Evolutionary conservation across 2,113 vertebrate genomes (phyloP), one percentile per base, ranked within the genome.

Genomic region (Engraulis encrasicolus): DNA sequence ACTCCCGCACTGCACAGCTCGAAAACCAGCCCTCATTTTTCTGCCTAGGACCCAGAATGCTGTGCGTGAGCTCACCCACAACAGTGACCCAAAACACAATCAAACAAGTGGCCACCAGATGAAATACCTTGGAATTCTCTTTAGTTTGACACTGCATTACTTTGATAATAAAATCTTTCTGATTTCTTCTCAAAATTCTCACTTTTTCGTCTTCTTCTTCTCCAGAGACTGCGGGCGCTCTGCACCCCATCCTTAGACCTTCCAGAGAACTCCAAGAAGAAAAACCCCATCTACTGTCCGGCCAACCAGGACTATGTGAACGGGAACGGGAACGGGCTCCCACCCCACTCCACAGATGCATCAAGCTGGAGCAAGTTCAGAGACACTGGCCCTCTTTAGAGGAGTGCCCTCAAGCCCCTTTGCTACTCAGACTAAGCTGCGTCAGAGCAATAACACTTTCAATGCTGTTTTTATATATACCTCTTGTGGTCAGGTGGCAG

Each of bases 181-280:
- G n/a, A n/a, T n/a, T n/a, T n/a, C n/a, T 45, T 45, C 40, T 45
- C 40, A 45, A 45, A 3, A 9, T 45, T 45, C 40, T 45, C 40
- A 45, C n/a, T n/a, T n/a, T n/a, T n/a, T n/a, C n/a, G 14, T 80
- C 23, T 83, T 27, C 27, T 31, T 74, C 36, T 87, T 81, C 37
- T 17, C 81, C 50, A 96, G 95, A 91, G 95, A 84, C 38, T 96
- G 50, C 85, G 83, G 20, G 74, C 50, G 54, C 89, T 96, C 6
- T 95, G 94, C 79, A 94, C 92, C 45, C 91, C 95, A 78, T 78
- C 93, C 6, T 85, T 89, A 66, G 92, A 94, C 78, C 89, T 94
- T 12, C 85, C 87, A 50, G 5, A 83, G 80, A 87, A 85, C 45
- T 87, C 82, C 81, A 79, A 81, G 14, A 85, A 89, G 20, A 93